Percentiles rank a stretch among this genome's conserved stretches.
Conservation (phyloP, 2,797 vertebrate genomes). For the Acestrorhynchus altus region DNA sequence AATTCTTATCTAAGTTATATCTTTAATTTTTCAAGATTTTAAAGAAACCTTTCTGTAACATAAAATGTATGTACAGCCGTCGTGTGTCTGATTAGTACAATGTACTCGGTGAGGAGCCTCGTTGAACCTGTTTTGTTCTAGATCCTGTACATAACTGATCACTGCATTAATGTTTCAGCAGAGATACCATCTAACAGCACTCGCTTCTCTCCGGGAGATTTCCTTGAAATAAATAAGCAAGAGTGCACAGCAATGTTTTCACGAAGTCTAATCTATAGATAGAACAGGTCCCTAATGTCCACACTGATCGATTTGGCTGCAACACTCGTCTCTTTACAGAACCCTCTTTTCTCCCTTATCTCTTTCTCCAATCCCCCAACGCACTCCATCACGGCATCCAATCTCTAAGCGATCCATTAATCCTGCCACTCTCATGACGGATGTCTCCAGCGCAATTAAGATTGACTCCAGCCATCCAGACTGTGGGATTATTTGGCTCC, state of each 20-base stretch:
- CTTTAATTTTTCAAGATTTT: too few species aligned
- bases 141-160: conserved; percentile 10
- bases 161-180: neutral
- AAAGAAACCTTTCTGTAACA: too few species aligned
- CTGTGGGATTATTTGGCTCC: conserved; percentile 68
- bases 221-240: neutral
- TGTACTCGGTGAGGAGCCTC: conserved; percentile 12
- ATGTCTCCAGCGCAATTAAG: conserved; percentile 74
- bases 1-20: too few species aligned
- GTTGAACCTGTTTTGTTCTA: neutral
- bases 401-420: conserved; percentile 72
- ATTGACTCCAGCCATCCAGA: conserved; percentile 65
- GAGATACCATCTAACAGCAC: neutral
- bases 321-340: conserved; percentile 36
- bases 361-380: conserved; percentile 29
- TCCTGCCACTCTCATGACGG: conserved; percentile 70
- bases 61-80: too few species aligned
- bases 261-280: neutral
- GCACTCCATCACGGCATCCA: conserved; percentile 62
- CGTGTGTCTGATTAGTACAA: conserved; percentile 28
- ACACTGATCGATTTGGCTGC: neutral
- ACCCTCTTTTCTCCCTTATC: conserved; percentile 3
- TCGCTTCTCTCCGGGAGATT: neutral
- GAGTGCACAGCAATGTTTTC: neutral
- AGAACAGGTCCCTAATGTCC: neutral